These are phyloP conservation scores for Andricus curvator DNA, from an alignment of 2,888 invertebrate species.

Conservation along the genomic window DNA sequence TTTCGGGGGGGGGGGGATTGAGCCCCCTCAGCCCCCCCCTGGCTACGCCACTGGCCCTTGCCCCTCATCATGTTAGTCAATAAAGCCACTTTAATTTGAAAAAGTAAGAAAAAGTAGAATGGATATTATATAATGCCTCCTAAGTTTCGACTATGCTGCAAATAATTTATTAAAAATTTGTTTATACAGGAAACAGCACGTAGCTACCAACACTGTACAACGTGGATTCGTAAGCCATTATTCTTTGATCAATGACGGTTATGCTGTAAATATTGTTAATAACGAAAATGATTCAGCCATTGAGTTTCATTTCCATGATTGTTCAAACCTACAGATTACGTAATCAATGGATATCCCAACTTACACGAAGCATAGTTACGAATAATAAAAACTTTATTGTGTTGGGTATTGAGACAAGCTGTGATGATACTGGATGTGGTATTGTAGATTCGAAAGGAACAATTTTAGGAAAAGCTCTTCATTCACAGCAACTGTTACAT, in stretches of 20 bases:
- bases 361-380: not conserved
- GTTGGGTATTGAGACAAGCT: constrained; percentile 97
- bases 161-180: too few relatives aligned
- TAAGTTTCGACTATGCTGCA: too few relatives aligned
- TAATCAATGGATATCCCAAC: not conserved
- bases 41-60: too few relatives aligned
- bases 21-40: too few relatives aligned
- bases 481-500: constrained; percentile 89
- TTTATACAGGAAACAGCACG: not conserved
- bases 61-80: too few relatives aligned
- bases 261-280: not conserved
- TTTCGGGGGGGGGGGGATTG: too few relatives aligned
- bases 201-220: not conserved
- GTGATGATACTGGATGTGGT: constrained; percentile 97
- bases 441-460: constrained; percentile 86
- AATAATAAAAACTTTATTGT: constrained; percentile 76
- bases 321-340: not conserved
- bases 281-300: not conserved
- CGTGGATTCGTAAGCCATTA: not conserved
- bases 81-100: too few relatives aligned
- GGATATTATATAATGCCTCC: too few relatives aligned
- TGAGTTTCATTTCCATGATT: not conserved
- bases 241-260: not conserved
- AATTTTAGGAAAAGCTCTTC: constrained; percentile 88
- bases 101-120: too few relatives aligned